Evolutionary conservation across 2,888 invertebrate genomes (phyloP).

Genomic region (Axea sp.): DNA sequence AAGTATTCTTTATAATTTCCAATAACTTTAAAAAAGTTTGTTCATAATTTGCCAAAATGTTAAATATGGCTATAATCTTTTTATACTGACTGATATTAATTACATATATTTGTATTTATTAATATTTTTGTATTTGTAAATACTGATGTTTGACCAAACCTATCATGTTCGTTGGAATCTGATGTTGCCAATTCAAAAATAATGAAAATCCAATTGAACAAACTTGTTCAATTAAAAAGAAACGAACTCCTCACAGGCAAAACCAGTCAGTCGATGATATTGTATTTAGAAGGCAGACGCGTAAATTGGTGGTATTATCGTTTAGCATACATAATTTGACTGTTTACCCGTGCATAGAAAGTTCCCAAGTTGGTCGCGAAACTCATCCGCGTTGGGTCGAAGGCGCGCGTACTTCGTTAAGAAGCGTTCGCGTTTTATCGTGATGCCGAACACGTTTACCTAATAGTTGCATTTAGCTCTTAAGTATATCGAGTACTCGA

Average conservation of each 20-base stretch:
- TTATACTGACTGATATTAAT: too few relatives aligned
- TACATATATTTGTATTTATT: too few relatives aligned
- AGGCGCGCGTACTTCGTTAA: constrained; percentile 53
- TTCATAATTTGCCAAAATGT: too few relatives aligned
- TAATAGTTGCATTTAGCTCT: constrained; percentile 63
- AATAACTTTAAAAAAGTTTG: too few relatives aligned
- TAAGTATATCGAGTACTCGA: constrained; percentile 60
- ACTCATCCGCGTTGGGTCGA: constrained; percentile 19
- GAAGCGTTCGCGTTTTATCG: constrained; percentile 58
- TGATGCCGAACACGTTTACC: constrained; percentile 61
- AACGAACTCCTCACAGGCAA: not conserved
- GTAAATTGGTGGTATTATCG: constrained; percentile 40
- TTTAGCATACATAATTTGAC: constrained; percentile 52
- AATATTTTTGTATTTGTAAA: too few relatives aligned
- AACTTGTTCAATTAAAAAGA: not conserved
- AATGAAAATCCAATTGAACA: too few relatives aligned
- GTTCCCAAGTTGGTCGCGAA: constrained; percentile 49
- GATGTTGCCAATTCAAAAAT: too few relatives aligned
- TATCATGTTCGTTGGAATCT: too few relatives aligned
- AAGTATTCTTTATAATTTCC: too few relatives aligned
- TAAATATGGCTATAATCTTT: too few relatives aligned
- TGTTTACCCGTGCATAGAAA: constrained; percentile 45
- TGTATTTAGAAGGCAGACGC: constrained; percentile 14
- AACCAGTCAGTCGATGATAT: constrained; percentile 1
- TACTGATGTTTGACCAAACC: too few relatives aligned